Percentiles rank a stretch among this genome's conserved stretches.
These are phyloP conservation scores for Schizotus pectinicornis DNA, from an alignment of 2,888 invertebrate species.

Conservation along the genomic window DNA sequence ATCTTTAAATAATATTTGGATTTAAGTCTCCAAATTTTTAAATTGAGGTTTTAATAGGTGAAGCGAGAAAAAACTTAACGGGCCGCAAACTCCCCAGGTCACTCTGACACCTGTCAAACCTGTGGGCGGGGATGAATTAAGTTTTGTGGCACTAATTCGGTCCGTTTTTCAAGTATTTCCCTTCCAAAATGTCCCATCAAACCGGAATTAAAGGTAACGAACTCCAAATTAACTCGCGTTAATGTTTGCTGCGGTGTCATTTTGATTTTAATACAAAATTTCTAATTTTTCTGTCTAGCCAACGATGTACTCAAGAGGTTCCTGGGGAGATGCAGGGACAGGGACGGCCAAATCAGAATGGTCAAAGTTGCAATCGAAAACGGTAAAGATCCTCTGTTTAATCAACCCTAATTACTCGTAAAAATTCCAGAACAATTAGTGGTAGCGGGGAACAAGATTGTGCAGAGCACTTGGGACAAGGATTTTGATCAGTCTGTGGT, in stretches of 20 bases:
- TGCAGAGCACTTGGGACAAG: slow-evolving; percentile 81
- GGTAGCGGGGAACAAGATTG: slow-evolving; percentile 69
- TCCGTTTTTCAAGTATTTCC: slow-evolving; percentile 12
- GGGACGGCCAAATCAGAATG: slow-evolving; percentile 79
- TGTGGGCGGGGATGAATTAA: slow-evolving; percentile 32
- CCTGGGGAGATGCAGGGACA: slow-evolving; percentile 81
- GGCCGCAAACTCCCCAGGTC: too few species aligned
- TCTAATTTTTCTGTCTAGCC: slow-evolving; percentile 63
- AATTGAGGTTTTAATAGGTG: too few species aligned
- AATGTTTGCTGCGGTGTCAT: slow-evolving; percentile 4
- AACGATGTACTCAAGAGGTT: slow-evolving; percentile 81
- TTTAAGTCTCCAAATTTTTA: too few species aligned
- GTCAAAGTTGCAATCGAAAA: slow-evolving; percentile 87
- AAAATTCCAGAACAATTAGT: slow-evolving; percentile 72
- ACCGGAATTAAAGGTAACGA: slow-evolving; percentile 85
- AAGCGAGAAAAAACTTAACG: too few species aligned
- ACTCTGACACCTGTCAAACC: neutral
- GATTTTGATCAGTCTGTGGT: slow-evolving; percentile 81
- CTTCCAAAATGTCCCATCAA: slow-evolving; percentile 81
- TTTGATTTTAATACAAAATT: slow-evolving; percentile 19
- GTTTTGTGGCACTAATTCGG: slow-evolving; percentile 27
- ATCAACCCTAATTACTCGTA: neutral
- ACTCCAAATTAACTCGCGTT: slow-evolving; percentile 4
- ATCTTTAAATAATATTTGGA: too few species aligned
- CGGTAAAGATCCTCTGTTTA: slow-evolving; percentile 63